These are phyloP conservation scores for Microplitis manilae DNA, from an alignment of 2,888 invertebrate genomes.

Conservation along the genomic window DNA sequence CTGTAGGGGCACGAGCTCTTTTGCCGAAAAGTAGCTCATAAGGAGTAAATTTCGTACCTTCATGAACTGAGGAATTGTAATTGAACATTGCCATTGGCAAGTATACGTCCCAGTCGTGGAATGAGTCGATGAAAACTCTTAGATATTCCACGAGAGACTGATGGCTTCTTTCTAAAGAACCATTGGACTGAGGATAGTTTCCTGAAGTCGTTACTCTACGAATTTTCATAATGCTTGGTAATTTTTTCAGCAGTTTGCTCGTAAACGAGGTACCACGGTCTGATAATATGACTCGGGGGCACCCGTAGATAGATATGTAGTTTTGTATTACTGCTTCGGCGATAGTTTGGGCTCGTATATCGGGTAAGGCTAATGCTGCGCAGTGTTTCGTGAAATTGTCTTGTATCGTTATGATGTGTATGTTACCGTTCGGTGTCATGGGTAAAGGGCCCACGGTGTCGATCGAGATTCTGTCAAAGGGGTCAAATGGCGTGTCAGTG, in stretches of 20 bases:
- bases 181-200: conserved; percentile 26
- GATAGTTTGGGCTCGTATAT: conserved; percentile 23
- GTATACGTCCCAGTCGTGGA: conserved; percentile 2
- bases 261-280: conserved; percentile 22
- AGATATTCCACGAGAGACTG: conserved; percentile 28
- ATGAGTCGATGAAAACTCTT: not conserved
- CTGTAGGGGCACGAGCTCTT: not conserved
- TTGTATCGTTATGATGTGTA: conserved; percentile 39
- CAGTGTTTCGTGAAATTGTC: conserved; percentile 39
- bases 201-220: not conserved
- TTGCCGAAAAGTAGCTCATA: not conserved
- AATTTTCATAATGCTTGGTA: conserved; percentile 14
- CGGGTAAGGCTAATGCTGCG: conserved; percentile 19
- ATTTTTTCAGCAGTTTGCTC: conserved; percentile 25
- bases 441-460: conserved; percentile 44
- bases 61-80: conserved; percentile 19
- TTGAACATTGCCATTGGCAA: conserved; percentile 14
- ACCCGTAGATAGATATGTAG: not conserved
- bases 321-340: conserved; percentile 6
- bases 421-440: conserved; percentile 30
- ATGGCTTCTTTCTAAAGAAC: conserved; percentile 32
- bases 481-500: conserved; percentile 39
- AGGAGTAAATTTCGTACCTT: conserved; percentile 33
- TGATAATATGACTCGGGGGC: too few relatives aligned
- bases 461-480: conserved; percentile 44